These are phyloP conservation scores for Enteromius afrohamiltoni DNA, from an alignment of 2,797 vertebrate genomes.

Conservation along the genomic window DNA sequence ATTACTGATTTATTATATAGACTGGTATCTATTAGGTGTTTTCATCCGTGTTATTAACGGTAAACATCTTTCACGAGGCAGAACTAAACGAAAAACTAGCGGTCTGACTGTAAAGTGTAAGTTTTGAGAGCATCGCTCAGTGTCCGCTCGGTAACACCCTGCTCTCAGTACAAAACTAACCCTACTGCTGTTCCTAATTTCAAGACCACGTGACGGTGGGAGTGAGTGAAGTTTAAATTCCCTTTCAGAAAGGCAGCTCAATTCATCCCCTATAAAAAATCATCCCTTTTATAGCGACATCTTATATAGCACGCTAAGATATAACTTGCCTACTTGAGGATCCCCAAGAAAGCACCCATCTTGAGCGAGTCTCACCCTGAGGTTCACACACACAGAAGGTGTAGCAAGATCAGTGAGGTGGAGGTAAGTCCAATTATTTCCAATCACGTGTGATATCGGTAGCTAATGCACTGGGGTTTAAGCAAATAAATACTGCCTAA, in stretches of 20 bases:
- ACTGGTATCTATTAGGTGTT: background rate
- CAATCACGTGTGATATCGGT: slow-evolving; percentile 46
- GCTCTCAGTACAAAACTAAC: slow-evolving; percentile 64
- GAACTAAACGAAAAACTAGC: background rate
- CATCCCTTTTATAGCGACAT: slow-evolving; percentile 72
- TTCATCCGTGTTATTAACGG: background rate
- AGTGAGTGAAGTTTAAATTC: slow-evolving; percentile 85
- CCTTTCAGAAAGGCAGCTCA: slow-evolving; percentile 77
- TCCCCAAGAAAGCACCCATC: slow-evolving; percentile 53
- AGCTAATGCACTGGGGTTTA: slow-evolving; percentile 4
- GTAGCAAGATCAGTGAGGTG: slow-evolving; percentile 45
- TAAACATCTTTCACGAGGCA: background rate
- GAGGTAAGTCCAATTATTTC: slow-evolving; percentile 71
- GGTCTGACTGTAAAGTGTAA: background rate
- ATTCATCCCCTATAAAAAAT: slow-evolving; percentile 77
- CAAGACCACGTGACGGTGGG: slow-evolving; percentile 85
- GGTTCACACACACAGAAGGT: slow-evolving; percentile 60
- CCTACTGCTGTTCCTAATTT: slow-evolving; percentile 83
- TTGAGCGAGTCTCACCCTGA: slow-evolving; percentile 56
- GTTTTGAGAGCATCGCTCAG: slow-evolving; percentile 36
- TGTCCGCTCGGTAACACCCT: slow-evolving; percentile 53
- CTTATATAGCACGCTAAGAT: slow-evolving; percentile 65
- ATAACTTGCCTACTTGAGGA: slow-evolving; percentile 60
- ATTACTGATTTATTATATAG: background rate
- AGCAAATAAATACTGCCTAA: background rate